Conservation (phyloP, 2,888 invertebrate genomes). For the Orgyia antiqua region DNA sequence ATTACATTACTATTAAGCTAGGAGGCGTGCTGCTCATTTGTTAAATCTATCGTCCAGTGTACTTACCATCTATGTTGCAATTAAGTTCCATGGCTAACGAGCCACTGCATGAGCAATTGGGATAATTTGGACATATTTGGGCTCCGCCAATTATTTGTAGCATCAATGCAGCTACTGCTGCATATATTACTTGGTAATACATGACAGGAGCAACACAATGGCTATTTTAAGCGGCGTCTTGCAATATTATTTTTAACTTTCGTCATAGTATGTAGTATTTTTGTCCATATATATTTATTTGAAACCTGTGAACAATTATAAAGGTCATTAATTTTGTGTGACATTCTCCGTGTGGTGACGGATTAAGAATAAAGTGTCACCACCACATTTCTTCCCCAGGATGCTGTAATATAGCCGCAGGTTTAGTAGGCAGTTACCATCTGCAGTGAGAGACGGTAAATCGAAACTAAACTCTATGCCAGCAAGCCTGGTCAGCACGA, state of each 20-base stretch:
- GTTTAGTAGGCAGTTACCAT: no score
- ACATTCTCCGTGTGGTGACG: no score
- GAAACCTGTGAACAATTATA: background rate
- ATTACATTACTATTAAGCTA: no score
- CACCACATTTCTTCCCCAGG: no score
- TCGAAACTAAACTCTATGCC: no score
- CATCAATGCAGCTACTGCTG: conserved; percentile 48
- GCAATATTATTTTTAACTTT: conserved; percentile 16
- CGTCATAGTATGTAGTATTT: conserved; percentile 21
- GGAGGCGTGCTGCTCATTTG: no score
- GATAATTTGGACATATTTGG: conserved; percentile 57
- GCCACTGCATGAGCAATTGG: conserved; percentile 72
- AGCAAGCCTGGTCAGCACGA: no score
- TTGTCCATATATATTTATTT: conserved; percentile 8
- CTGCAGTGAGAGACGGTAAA: no score
- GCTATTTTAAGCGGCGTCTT: conserved; percentile 27
- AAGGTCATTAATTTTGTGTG: no score
- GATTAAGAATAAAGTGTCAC: no score
- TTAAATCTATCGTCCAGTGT: no score
- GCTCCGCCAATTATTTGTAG: conserved; percentile 61
- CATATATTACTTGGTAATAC: conserved; percentile 50
- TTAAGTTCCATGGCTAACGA: conserved; percentile 66
- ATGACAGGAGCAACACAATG: conserved; percentile 33
- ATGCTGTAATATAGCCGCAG: no score
- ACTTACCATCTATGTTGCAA: conserved; percentile 73